Conservation (phyloP, 2,888 invertebrate species). For the Cremastinae sp. region DNA sequence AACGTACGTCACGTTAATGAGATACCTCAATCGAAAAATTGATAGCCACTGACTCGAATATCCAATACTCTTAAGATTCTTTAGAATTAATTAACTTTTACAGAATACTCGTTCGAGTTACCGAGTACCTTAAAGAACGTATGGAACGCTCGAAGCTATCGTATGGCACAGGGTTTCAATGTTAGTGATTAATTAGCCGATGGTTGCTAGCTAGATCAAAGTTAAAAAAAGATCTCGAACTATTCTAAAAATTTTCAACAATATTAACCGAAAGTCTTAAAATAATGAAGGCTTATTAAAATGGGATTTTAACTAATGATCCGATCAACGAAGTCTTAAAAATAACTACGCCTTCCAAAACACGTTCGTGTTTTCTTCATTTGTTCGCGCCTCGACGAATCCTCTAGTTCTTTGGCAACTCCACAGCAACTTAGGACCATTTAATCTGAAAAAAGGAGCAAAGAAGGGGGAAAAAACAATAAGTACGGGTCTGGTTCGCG, state of each 20-base stretch:
- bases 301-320: slow-evolving; percentile 37
- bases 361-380: slow-evolving; percentile 33
- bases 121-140: slow-evolving; percentile 7
- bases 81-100: slow-evolving; percentile 18
- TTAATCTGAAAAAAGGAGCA: slow-evolving; percentile 31
- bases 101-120: slow-evolving; percentile 13
- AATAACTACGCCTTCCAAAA: slow-evolving; percentile 23
- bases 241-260: slow-evolving; percentile 33
- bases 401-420: slow-evolving; percentile 76
- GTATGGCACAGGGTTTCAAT: slow-evolving; percentile 64
- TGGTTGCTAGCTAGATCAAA: slow-evolving; percentile 24
- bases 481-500: slow-evolving; percentile 8
- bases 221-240: slow-evolving; percentile 14
- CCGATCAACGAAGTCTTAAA: slow-evolving; percentile 46
- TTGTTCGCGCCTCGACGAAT: slow-evolving; percentile 61
- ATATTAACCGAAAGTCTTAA: no score
- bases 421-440: slow-evolving; percentile 68
- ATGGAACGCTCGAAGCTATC: slow-evolving; percentile 60
- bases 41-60: slow-evolving; percentile 9
- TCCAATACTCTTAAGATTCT: slow-evolving; percentile 38
- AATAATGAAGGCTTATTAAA: no score
- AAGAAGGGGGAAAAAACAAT: neutral
- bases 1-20: neutral
- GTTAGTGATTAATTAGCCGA: slow-evolving; percentile 40
- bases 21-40: neutral